A percentile compares a stretch with the other conserved stretches of the same genome.
Conservation (phyloP, 2,113 vertebrate species). For the Mustelus asterias region DNA sequence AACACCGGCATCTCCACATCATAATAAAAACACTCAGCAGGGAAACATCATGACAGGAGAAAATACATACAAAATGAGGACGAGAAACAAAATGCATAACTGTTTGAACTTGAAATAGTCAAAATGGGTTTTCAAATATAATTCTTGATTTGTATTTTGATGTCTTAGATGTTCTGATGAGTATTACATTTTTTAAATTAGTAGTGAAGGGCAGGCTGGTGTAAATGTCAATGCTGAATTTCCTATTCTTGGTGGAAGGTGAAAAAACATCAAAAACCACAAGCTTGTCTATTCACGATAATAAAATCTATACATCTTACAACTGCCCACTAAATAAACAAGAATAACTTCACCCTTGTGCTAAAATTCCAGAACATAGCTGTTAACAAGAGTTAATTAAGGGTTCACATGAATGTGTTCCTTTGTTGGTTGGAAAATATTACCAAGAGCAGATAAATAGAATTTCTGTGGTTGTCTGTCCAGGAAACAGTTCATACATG, state of each 20-base stretch:
- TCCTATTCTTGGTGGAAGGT: background rate
- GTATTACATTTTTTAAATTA: background rate
- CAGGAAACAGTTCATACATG: constrained; percentile 28
- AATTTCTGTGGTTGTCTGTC: constrained; percentile 29
- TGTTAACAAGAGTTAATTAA: constrained; percentile 17
- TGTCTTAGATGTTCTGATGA: background rate
- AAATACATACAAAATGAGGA: background rate
- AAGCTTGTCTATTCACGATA: constrained; percentile 1
- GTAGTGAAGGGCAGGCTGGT: background rate
- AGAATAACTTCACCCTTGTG: constrained; percentile 1
- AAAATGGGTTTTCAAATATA: background rate
- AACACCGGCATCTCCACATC: too few relatives aligned
- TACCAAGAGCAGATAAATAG: constrained; percentile 9
- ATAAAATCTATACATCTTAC: background rate
- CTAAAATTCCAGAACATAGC: background rate
- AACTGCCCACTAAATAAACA: background rate
- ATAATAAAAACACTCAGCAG: background rate
- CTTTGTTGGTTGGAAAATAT: constrained; percentile 22
- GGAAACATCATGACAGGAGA: background rate
- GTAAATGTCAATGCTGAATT: background rate
- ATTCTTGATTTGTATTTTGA: background rate
- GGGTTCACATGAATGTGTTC: background rate
- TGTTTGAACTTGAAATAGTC: background rate
- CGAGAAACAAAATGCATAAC: background rate
- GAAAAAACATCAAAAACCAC: constrained; percentile 19